These are phyloP conservation scores for Setophaga kirtlandii DNA, from an alignment of 2,113 vertebrate species.

Conservation along the genomic window DNA sequence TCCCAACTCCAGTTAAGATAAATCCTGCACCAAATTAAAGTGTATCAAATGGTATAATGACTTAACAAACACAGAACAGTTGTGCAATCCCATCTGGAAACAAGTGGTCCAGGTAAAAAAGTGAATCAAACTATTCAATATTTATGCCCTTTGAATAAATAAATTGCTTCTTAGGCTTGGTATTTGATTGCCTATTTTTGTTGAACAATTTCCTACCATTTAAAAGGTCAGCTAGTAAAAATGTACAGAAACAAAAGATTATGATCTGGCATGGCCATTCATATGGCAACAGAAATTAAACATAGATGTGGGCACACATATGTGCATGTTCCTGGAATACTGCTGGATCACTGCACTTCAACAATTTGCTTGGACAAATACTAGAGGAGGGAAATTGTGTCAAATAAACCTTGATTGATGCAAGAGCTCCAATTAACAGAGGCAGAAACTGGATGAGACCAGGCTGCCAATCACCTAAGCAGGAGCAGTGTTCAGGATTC, in stretches of 20 bases:
- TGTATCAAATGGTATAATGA: neutral
- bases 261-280: neutral
- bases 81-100: constrained; percentile 33
- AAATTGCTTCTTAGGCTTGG: constrained; percentile 7
- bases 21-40: neutral
- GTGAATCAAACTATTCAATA: neutral
- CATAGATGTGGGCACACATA: neutral
- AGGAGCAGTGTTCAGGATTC: neutral
- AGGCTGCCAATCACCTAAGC: neutral
- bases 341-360: neutral
- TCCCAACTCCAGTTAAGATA: constrained; percentile 8
- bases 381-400: neutral
- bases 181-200: neutral
- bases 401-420: neutral
- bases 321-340: neutral
- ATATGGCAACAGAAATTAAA: neutral
- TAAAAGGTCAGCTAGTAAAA: constrained; percentile 19
- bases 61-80: neutral
- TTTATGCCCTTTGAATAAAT: constrained; percentile 12
- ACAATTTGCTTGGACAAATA: neutral
- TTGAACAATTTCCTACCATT: constrained; percentile 25
- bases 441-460: neutral
- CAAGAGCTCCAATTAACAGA: neutral
- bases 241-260: neutral
- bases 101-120: neutral